Base-by-base conservation (phyloP, 1,140 invertebrate genomes). In the Cydia pomonella region DNA sequence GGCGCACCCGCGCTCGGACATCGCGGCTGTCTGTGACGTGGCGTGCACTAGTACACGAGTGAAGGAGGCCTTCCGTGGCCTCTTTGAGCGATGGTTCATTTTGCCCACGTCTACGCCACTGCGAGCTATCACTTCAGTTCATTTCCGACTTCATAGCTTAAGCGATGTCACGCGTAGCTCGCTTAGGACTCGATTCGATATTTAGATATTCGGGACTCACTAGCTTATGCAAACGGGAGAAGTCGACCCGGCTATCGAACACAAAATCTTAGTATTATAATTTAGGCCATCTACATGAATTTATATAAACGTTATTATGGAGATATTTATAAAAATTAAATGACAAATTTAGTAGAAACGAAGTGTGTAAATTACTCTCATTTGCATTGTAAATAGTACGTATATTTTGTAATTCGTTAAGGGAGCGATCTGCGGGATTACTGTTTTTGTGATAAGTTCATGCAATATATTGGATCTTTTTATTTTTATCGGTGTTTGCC, bases 381-480 rank as follows among this genome's bases (percentile, higher is more conserved):
- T 91, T 87, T 90, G 88, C 89, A 84, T 79, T 92, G 89, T 92
- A 92, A 86, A 92, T 92, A 92, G 82, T 90, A 29, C 27, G 72
- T 73, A 86, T 91, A 83, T 79, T 86, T 84, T 79, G 82, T 82
- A 74, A 81, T 83, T 81, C 72, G 80, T 78, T 86, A 89, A 83
- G 82, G 80, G 82, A 74, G 76, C 69, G 69, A 25, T 77, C 78
- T 72, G 72, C 71, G 78, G 82, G 80, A 84, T 79, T 87, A 85
- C 78, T 76, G 27, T 75, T 75, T 81, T 89, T 90, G 84, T 89
- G 87, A 89, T 90, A 91, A 84, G 84, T 87, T 87, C 75, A 81
- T 87, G 89, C 88, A 90, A 91, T 91, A 89, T 84, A 80, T 81
- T 80, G 72, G 78, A 77, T 78, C 75, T 77, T 82, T 80, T 63